Base-by-base conservation (phyloP, 2,888 invertebrate species). In the Macropis europaea region DNA sequence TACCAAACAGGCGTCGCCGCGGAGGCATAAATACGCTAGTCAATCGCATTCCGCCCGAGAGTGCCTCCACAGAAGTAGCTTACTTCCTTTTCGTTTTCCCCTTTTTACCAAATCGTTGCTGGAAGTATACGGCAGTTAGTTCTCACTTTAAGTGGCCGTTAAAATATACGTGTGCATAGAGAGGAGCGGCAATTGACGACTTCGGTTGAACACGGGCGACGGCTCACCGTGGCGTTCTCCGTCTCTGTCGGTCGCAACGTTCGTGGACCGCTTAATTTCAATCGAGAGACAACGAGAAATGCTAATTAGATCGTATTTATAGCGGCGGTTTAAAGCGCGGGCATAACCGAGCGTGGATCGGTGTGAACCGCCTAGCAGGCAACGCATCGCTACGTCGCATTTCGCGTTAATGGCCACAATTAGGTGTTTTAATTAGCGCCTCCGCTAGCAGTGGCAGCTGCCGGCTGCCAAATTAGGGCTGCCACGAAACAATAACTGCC, bases 401-500 rank as follows among this genome's bases (percentile, higher is more conserved):
- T 87, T 87, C 84, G 84, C 88, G 89, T 88, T 90, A 89, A 90
- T 89, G 87, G 86, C 87, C 87, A 88, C 90, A 89, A 89, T 90
- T 89, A 89, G 87, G 88, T 89, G 86, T 89, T 89, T 89, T 89
- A 90, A 90, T 90, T 89, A 89, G 89, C 86, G 86, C 82, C 80
- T 85, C 82, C 81, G 82, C 84, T 82, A 79, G 79, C 84, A 81
- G 83, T 82, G 81, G 87, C 87, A 84, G 87, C 87, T 86, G 87
- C 86, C 76, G 81, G 84, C 83, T 82, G 83, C 86, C 85, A 87
- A 89, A 89, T 89, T 89, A 89, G 88, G 87, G 85, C 87, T 84
- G 79, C 80, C 71, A 77, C 88, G 86, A 87, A 88, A 89, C 88
- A 88, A 89, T 88, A 88, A 88, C 87, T 87, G 83, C 85, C 88